phyloP scores from a whole-genome alignment of 2,113 vertebrate species.

The Nothocercus nigrocapillus region DNA sequence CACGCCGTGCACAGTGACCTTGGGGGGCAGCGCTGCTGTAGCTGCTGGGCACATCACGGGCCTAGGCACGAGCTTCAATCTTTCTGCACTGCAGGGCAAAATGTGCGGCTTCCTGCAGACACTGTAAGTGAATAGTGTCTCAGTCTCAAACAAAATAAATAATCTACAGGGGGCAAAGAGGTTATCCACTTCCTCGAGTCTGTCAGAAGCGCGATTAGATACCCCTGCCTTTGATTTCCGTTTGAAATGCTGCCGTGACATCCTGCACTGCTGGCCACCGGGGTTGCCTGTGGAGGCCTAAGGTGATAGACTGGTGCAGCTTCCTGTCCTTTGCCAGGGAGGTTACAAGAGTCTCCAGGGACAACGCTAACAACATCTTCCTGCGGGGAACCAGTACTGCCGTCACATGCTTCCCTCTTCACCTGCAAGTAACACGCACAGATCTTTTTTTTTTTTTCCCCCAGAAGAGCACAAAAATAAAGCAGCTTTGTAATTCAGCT shows the following conservation, averaged over 20 bases:
- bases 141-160: not conserved
- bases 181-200: not conserved
- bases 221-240: not conserved
- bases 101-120: not conserved
- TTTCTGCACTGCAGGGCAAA: not conserved
- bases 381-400: not conserved
- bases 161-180: not conserved
- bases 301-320: not conserved
- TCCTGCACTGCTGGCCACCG: not conserved
- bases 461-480: not conserved
- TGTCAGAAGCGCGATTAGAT: constrained; percentile 21
- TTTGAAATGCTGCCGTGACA: not conserved
- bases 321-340: not conserved
- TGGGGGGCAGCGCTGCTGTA: not conserved
- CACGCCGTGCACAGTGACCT: not conserved
- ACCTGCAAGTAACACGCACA: not conserved
- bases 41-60: not conserved
- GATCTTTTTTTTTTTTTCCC: constrained; percentile 22
- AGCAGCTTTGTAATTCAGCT: not conserved
- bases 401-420: not conserved
- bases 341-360: not conserved
- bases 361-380: not conserved
- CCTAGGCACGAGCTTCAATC: not conserved
- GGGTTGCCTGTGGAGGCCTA: not conserved
- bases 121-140: not conserved